These are phyloP conservation scores for Euplexia lucipara DNA, from an alignment of 2,888 invertebrate species.

Conservation along the genomic window DNA sequence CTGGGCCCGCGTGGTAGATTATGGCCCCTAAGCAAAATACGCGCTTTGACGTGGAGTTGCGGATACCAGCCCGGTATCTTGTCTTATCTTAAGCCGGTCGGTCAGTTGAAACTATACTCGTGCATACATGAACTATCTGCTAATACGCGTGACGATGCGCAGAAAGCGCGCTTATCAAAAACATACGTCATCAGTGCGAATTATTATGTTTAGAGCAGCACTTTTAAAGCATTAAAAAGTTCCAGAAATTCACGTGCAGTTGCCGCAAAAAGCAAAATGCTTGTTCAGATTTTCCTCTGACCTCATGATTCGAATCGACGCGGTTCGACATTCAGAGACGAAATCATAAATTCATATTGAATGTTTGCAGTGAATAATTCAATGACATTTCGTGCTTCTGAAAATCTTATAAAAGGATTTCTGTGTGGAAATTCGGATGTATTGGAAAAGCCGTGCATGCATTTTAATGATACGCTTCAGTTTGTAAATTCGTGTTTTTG, in stretches of 20 bases:
- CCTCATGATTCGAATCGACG: conserved; percentile 4
- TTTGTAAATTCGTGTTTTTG: not conserved
- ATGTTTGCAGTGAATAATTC: conserved; percentile 29
- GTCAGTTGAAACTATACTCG: too few relatives aligned
- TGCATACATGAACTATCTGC: too few relatives aligned
- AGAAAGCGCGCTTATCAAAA: too few relatives aligned
- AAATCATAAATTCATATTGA: conserved; percentile 43
- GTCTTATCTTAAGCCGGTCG: too few relatives aligned
- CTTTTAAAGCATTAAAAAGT: not conserved
- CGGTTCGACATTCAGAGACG: not conserved
- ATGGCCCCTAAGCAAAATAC: too few relatives aligned
- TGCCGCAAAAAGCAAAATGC: not conserved
- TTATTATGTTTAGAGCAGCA: too few relatives aligned
- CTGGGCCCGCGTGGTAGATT: too few relatives aligned
- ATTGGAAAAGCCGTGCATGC: not conserved
- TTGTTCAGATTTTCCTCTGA: not conserved
- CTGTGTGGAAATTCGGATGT: not conserved
- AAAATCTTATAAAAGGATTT: conserved; percentile 22
- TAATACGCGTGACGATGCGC: too few relatives aligned
- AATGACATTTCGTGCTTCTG: conserved; percentile 2
- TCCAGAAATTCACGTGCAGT: not conserved
- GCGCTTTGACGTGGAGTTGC: too few relatives aligned
- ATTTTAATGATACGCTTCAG: conserved; percentile 13
- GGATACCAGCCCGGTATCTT: too few relatives aligned
- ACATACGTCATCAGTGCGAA: too few relatives aligned